Evolutionary conservation across 2,797 vertebrate species (phyloP).

Genomic region (Craterocephalus amniculus): DNA sequence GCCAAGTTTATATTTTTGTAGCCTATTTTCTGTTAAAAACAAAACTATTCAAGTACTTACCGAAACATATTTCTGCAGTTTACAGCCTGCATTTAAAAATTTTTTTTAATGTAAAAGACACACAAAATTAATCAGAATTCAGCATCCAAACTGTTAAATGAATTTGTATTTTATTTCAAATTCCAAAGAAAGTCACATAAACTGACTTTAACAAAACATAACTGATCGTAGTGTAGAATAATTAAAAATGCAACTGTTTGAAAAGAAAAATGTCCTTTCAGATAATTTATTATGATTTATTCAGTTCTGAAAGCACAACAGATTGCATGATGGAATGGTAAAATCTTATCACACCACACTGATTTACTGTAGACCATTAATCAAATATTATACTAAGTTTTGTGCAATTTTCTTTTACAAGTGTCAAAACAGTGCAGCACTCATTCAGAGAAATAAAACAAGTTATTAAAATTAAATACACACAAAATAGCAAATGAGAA

Average conservation of each 20-base stretch:
- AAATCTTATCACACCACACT: constrained; percentile 28
- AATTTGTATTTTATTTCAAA: neutral
- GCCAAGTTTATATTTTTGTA: too few species aligned
- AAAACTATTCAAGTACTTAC: too few species aligned
- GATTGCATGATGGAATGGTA: constrained; percentile 17
- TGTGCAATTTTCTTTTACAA: constrained; percentile 2
- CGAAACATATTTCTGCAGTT: too few species aligned
- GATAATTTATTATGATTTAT: constrained; percentile 50
- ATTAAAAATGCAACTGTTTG: neutral
- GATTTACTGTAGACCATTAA: constrained; percentile 1
- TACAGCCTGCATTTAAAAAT: too few species aligned
- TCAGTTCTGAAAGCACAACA: constrained; percentile 30
- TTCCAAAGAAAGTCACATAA: neutral
- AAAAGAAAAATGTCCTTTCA: constrained; percentile 12
- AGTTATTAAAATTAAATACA: neutral
- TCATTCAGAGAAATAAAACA: constrained; percentile 1
- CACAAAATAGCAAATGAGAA: constrained; percentile 14
- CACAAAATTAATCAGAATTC: neutral
- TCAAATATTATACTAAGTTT: neutral
- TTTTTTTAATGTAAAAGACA: neutral
- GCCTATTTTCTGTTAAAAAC: too few species aligned
- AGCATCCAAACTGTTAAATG: neutral
- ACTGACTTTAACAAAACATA: too few species aligned
- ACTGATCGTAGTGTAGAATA: neutral
- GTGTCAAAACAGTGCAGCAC: constrained; percentile 26